Evolutionary conservation across 1,140 invertebrate species (phyloP).

Genomic region (Temnothorax nylanderi): DNA sequence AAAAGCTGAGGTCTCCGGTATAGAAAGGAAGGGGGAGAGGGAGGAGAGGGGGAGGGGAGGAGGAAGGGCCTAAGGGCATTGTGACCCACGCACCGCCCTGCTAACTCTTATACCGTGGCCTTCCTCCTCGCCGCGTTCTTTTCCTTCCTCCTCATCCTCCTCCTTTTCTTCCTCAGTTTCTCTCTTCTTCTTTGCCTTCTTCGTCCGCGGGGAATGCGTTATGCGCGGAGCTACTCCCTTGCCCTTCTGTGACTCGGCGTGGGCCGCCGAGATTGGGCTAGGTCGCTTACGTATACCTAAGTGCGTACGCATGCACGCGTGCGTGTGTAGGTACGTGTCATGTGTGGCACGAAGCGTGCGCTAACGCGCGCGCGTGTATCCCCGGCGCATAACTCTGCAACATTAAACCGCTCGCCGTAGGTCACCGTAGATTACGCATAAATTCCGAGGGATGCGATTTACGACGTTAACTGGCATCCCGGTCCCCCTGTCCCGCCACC

Average conservation of each 20-base stretch:
- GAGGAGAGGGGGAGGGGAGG: background rate
- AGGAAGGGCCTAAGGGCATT: conserved; percentile 75
- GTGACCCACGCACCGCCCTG: conserved; percentile 83
- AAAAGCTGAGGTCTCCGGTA: background rate
- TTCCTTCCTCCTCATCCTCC: conserved; percentile 53
- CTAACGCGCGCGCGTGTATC: conserved; percentile 48
- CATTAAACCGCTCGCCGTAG: conserved; percentile 75
- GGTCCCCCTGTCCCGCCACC: background rate
- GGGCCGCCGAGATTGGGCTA: conserved; percentile 79
- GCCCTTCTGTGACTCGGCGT: conserved; percentile 66
- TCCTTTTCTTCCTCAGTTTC: conserved; percentile 41
- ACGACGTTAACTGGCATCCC: conserved; percentile 66
- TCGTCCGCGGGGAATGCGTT: conserved; percentile 71
- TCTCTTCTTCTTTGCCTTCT: conserved; percentile 41
- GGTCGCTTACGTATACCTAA: conserved; percentile 74
- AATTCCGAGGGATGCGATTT: conserved; percentile 71
- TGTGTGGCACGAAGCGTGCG: conserved; percentile 27
- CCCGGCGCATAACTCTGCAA: conserved; percentile 76
- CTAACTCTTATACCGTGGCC: conserved; percentile 74
- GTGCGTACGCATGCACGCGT: conserved; percentile 28
- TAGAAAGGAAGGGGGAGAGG: background rate
- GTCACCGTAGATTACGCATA: conserved; percentile 75
- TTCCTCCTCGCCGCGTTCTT: conserved; percentile 37
- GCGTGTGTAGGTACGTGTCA: conserved; percentile 12
- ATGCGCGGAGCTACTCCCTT: conserved; percentile 73